Evolutionary conservation across 2,888 invertebrate genomes (phyloP).

Genomic region (Trypoxylon attenuatum): DNA sequence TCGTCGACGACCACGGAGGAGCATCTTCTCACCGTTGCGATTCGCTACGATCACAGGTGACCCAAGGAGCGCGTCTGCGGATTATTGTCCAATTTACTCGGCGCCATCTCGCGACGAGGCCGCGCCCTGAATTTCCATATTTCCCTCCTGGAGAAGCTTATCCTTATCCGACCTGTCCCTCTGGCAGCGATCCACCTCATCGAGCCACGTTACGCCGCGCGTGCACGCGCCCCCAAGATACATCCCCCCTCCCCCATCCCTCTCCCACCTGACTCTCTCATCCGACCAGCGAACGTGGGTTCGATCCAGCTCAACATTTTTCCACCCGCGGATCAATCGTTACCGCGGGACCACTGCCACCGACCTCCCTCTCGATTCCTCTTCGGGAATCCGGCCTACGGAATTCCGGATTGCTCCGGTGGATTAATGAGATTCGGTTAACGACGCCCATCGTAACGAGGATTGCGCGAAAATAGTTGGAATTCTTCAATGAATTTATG

Average conservation of each 20-base stretch:
- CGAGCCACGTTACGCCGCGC: too few species aligned
- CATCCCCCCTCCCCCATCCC: neutral
- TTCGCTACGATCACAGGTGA: slow-evolving; percentile 3
- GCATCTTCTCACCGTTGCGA: too few species aligned
- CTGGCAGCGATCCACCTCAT: neutral
- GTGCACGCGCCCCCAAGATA: too few species aligned
- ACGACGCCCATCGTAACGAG: too few species aligned
- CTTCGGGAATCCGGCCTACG: neutral
- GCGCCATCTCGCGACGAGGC: slow-evolving; percentile 31
- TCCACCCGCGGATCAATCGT: neutral
- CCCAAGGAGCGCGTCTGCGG: slow-evolving; percentile 18
- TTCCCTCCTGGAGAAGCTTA: slow-evolving; percentile 10
- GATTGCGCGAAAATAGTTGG: too few species aligned
- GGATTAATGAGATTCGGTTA: too few species aligned
- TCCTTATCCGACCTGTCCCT: neutral
- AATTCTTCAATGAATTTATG: too few species aligned
- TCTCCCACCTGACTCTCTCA: neutral
- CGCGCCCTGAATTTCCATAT: slow-evolving; percentile 37
- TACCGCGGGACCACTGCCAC: too few species aligned
- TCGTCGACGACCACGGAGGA: too few species aligned
- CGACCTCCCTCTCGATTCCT: neutral
- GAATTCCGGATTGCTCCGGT: too few species aligned
- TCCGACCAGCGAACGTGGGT: neutral
- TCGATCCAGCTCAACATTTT: neutral
- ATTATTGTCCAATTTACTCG: slow-evolving; percentile 34